Conservation (phyloP, 2,888 invertebrate species). For the Scaptomyza cyrtandrae region DNA sequence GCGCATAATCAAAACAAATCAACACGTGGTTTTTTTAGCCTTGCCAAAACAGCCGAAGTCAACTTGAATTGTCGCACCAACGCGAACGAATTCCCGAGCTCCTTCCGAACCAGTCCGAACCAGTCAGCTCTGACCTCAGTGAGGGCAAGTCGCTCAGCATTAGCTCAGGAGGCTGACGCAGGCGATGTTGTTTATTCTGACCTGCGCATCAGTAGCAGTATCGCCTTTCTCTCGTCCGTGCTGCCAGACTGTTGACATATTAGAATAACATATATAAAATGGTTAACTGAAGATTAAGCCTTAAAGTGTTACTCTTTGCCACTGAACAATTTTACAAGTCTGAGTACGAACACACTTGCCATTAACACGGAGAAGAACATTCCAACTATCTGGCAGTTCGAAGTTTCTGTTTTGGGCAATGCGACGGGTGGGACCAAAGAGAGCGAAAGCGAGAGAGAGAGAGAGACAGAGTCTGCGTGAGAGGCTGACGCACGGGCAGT, state of each 20-base stretch:
- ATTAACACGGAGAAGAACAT: background rate
- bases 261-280: background rate
- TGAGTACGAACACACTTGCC: background rate
- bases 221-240: background rate
- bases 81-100: background rate
- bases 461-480: constrained; percentile 23
- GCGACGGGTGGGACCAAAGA: constrained; percentile 16
- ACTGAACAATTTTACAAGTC: background rate
- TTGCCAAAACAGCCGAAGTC: constrained; percentile 39
- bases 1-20: constrained; percentile 84
- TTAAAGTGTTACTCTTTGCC: too few relatives aligned
- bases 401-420: background rate
- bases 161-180: constrained; percentile 40
- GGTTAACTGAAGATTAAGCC: background rate
- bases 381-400: constrained; percentile 33
- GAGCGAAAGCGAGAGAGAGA: background rate
- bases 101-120: constrained; percentile 2
- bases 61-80: constrained; percentile 9
- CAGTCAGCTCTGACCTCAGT: constrained; percentile 36
- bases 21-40: constrained; percentile 83
- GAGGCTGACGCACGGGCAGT: constrained; percentile 18
- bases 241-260: constrained; percentile 16
- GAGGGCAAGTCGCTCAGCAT: constrained; percentile 21
- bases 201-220: constrained; percentile 22
- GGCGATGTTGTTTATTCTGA: constrained; percentile 36